A percentile compares a stretch with the other conserved stretches of the same genome.
phyloP scores from a whole-genome alignment of 1,140 invertebrate species.

The Nasonia vitripennis region DNA sequence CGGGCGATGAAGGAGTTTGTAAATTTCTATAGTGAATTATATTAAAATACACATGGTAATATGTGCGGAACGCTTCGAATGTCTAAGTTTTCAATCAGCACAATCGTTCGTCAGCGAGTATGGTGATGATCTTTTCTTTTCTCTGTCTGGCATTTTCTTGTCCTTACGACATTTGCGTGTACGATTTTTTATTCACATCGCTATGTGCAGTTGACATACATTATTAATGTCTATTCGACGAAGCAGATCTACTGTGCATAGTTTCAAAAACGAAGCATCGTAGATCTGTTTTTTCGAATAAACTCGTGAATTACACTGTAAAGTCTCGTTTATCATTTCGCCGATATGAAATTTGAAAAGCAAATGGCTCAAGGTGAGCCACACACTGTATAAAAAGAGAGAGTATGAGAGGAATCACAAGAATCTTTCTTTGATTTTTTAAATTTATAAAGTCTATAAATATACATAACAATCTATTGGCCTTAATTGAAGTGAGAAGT shows the following conservation, averaged over 20 bases:
- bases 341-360: neutral
- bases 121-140: slow-evolving; percentile 11
- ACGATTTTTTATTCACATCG: too few relatives aligned
- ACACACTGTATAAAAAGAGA: neutral
- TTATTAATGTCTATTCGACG: neutral
- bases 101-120: slow-evolving; percentile 12
- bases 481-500: slow-evolving; percentile 49
- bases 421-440: slow-evolving; percentile 4
- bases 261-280: neutral
- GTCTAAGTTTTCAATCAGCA: slow-evolving; percentile 40
- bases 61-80: slow-evolving; percentile 2
- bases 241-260: neutral
- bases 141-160: neutral
- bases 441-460: slow-evolving; percentile 24
- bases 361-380: too few relatives aligned
- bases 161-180: neutral
- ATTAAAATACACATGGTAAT: slow-evolving; percentile 14
- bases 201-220: neutral
- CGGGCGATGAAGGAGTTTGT: slow-evolving; percentile 38
- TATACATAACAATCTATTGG: slow-evolving; percentile 42
- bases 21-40: slow-evolving; percentile 49
- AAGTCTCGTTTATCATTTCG: neutral
- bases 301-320: neutral
- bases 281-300: neutral
- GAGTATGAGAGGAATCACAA: neutral